These are phyloP conservation scores for Poeciliopsis turneri DNA, from an alignment of 2,797 vertebrate genomes.

Conservation along the genomic window DNA sequence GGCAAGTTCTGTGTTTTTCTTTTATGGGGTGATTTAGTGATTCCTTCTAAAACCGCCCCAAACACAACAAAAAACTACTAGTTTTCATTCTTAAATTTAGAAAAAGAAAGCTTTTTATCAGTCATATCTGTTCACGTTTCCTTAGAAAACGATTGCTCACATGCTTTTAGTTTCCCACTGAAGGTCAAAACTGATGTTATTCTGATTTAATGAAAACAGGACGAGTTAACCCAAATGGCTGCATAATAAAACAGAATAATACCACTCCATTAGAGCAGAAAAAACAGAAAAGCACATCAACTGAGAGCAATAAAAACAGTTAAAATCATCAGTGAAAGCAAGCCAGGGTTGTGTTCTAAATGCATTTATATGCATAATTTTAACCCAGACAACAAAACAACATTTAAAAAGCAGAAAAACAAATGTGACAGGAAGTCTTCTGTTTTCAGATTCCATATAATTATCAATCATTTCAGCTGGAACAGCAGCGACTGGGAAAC, in stretches of 20 bases:
- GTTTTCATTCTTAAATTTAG: too few species aligned
- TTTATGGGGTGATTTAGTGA: background rate
- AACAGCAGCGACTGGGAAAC: constrained; percentile 4
- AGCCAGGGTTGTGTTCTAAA: background rate
- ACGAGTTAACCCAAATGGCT: background rate
- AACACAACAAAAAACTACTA: background rate
- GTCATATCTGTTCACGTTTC: background rate
- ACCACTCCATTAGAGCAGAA: background rate
- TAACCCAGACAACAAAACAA: constrained; percentile 1
- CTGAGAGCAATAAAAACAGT: background rate
- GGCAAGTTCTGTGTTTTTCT: background rate
- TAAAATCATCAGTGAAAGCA: background rate
- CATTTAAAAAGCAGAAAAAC: background rate
- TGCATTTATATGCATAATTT: background rate
- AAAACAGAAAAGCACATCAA: background rate
- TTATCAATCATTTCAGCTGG: background rate
- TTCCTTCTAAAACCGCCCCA: background rate
- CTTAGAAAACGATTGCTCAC: background rate
- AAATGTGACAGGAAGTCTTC: background rate
- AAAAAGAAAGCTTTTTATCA: background rate
- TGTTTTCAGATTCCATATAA: background rate
- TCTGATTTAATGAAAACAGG: background rate
- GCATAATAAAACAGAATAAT: background rate
- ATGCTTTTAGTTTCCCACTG: background rate
- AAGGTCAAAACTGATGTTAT: background rate